These are phyloP conservation scores for Gnathonemus echidnorhynchus DNA, from an alignment of 2,113 vertebrate genomes.

Conservation along the genomic window DNA sequence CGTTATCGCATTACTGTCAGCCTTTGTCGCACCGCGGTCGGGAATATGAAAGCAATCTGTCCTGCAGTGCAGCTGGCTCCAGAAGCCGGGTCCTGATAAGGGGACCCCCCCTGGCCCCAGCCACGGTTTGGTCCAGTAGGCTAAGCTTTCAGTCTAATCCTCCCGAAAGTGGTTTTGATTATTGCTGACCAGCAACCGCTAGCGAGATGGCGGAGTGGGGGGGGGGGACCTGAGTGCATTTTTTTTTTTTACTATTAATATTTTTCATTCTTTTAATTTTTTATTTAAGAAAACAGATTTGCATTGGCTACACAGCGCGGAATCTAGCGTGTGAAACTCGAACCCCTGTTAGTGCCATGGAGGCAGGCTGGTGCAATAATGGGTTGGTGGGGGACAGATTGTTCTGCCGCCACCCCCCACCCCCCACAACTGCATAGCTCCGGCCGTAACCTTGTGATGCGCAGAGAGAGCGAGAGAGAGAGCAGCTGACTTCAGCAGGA, in stretches of 20 bases:
- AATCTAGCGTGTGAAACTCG: constrained; percentile 65
- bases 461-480: neutral
- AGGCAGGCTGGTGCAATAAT: neutral
- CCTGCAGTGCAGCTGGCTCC: constrained; percentile 89
- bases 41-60: constrained; percentile 95
- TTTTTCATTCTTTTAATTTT: constrained; percentile 24
- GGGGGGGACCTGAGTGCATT: constrained; percentile 32
- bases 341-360: neutral
- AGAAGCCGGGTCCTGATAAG: constrained; percentile 97
- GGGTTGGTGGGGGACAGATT: neutral
- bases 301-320: constrained; percentile 79
- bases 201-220: constrained; percentile 60
- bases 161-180: constrained; percentile 99
- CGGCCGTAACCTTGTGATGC: neutral
- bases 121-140: constrained; percentile 97
- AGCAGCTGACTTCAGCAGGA: neutral
- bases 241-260: constrained; percentile 38
- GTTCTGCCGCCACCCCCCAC: neutral
- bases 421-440: neutral
- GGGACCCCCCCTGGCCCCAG: constrained; percentile 80
- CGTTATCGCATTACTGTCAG: constrained; percentile 98
- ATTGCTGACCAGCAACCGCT: constrained; percentile 99
- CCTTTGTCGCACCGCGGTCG: constrained; percentile 87
- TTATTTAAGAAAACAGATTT: constrained; percentile 56
- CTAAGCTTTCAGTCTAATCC: constrained; percentile 99